A percentile compares a stretch with the other conserved stretches of the same genome.
These are phyloP conservation scores for Urocynchramus pylzowi DNA, from an alignment of 2,113 vertebrate species.

Conservation along the genomic window DNA sequence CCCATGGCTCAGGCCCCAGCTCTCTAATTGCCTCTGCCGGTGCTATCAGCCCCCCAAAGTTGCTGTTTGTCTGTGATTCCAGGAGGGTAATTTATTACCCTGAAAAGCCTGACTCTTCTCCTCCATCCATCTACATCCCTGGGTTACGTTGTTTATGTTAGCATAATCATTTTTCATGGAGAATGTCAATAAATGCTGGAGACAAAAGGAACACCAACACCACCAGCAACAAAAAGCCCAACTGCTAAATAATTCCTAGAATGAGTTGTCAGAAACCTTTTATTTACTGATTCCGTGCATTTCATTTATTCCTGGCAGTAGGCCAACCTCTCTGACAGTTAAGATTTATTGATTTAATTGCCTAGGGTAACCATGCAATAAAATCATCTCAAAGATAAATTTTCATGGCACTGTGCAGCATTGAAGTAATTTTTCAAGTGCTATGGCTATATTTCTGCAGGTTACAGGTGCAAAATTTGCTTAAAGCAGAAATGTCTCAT, in stretches of 20 bases:
- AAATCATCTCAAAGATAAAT: constrained; percentile 93
- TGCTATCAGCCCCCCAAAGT: not conserved
- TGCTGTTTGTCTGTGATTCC: not conserved
- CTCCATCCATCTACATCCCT: constrained; percentile 17
- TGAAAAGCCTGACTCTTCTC: constrained; percentile 8
- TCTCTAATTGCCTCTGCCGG: not conserved
- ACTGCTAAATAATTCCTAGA: constrained; percentile 87
- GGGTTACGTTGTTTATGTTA: constrained; percentile 56
- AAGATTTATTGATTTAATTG: constrained; percentile 97
- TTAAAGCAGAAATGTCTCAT: constrained; percentile 84
- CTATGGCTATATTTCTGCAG: constrained; percentile 82
- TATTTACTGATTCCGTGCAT: constrained; percentile 86
- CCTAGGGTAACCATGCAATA: constrained; percentile 93
- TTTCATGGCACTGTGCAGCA: constrained; percentile 83
- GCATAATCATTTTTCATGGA: constrained; percentile 67
- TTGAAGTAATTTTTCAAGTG: constrained; percentile 87
- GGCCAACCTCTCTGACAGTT: constrained; percentile 84
- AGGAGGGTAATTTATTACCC: constrained; percentile 40
- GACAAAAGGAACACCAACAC: constrained; percentile 62
- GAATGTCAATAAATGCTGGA: constrained; percentile 68
- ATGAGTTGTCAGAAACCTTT: constrained; percentile 86
- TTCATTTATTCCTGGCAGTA: constrained; percentile 83
- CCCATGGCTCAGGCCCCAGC: not conserved
- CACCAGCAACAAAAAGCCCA: constrained; percentile 49
- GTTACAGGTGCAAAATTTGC: constrained; percentile 87